Evolutionary conservation across 2,113 vertebrate genomes (phyloP), one percentile per base, ranked within the genome.

Genomic region (Hirundichthys speculiger): DNA sequence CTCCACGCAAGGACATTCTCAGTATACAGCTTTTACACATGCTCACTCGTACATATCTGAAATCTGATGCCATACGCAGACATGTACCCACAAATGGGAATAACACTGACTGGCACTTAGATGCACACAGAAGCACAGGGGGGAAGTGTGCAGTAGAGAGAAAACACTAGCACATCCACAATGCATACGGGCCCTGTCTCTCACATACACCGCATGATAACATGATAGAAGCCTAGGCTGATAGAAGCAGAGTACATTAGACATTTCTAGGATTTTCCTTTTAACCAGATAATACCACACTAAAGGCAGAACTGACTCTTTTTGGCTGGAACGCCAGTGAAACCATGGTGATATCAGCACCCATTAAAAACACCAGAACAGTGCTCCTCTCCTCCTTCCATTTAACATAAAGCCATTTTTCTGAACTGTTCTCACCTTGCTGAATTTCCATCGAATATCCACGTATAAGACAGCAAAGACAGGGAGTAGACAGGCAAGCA

Each of bases 381-480:
- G 19, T 54, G 54, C 16, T 51, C 71, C 51, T 55, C 55, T 72
- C 54, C 46, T 22, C 49, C 53, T 45, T 59, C 42, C 64, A 39
- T 53, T 13, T 54, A 59, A 63, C 54, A 43, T 41, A 41, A 16
- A 65, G 12, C 55, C 67, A 19, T 50, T 45, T 53, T 60, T n/a
- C 64, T 60, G 75, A 72, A 52, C 70, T 75, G 62, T 61, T 86
- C 66, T 73, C 57, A 65, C 38, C 64, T 69, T 60, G 34, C 52
- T 67, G 64, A 27, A 82, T 85, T 63, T 68, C 22, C 13, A 18
- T 43, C 16, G 13, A 19, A 52, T 73, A 43, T 75, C 42, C 22
- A 24, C 47, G 48, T 53, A 49, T 71, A 19, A 42, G 59, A 51
- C 14, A 1, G 43, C 59, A 62, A 54, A 60, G 27, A n/a, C 53